Percentiles rank a stretch among this genome's conserved stretches.
Conservation (phyloP, 2,797 vertebrate genomes). For the Pipistrellus kuhlii region DNA sequence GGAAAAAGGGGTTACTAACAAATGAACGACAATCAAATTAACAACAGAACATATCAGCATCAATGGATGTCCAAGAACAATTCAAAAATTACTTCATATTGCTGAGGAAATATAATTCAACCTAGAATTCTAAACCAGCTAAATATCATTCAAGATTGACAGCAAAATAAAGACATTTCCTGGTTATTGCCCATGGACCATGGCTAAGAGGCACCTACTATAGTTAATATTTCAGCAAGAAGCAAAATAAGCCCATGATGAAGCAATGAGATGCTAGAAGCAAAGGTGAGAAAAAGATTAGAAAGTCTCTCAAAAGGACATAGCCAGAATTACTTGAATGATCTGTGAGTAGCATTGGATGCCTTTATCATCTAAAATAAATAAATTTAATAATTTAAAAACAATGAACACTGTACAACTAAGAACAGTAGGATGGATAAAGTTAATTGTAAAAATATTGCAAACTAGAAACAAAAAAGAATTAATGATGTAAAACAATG, state of each 20-base stretch:
- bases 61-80: background rate
- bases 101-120: background rate
- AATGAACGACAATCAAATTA: background rate
- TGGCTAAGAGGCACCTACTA: background rate
- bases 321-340: background rate
- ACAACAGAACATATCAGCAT: background rate
- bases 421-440: background rate
- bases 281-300: background rate
- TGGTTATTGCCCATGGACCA: background rate
- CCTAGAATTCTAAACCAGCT: background rate
- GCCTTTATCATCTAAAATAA: background rate
- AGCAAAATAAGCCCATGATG: background rate
- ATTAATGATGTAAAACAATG: background rate
- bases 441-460: background rate
- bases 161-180: background rate
- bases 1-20: background rate
- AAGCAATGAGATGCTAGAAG: background rate
- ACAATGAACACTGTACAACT: background rate
- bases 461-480: constrained; percentile 13
- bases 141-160: background rate
- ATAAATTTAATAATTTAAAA: background rate
- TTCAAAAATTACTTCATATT: background rate
- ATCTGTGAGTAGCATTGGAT: background rate
- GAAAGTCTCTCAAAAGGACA: background rate
- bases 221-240: background rate